These are phyloP conservation scores for Leucophora obtusa DNA, from an alignment of 2,888 invertebrate species.

Conservation along the genomic window DNA sequence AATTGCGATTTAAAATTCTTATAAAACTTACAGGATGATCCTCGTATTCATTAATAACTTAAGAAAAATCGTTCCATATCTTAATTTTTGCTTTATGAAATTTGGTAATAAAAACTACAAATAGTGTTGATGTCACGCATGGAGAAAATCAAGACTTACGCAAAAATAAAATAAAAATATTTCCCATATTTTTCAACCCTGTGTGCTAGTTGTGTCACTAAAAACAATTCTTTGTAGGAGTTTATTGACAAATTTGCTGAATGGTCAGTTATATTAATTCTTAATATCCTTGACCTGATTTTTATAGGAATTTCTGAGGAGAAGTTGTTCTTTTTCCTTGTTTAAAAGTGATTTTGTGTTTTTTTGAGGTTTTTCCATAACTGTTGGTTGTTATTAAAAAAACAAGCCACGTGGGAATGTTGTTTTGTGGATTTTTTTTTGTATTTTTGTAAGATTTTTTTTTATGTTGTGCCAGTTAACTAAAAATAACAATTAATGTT, in stretches of 20 bases:
- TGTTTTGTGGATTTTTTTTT: background rate
- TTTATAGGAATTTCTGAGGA: background rate
- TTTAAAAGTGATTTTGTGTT: background rate
- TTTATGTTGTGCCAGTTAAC: conserved; percentile 11
- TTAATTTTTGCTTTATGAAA: background rate
- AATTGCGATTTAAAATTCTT: too few relatives aligned
- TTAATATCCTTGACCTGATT: conserved; percentile 58
- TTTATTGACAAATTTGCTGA: conserved; percentile 47
- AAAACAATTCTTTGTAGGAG: background rate
- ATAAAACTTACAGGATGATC: too few relatives aligned
- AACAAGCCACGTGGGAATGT: conserved; percentile 19
- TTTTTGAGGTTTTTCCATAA: conserved; percentile 8
- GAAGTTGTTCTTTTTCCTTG: background rate
- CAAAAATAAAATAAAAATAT: conserved; percentile 8
- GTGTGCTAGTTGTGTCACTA: background rate
- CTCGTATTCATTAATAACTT: conserved; percentile 48
- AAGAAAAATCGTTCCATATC: background rate
- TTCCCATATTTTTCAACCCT: background rate
- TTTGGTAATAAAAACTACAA: background rate
- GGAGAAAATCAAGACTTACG: conserved; percentile 24
- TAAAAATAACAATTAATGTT: conserved; percentile 24
- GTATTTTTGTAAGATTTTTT: background rate
- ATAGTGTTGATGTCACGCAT: conserved; percentile 49
- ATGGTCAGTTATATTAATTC: background rate
- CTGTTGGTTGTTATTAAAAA: conserved; percentile 4